Conservation (phyloP, 2,113 vertebrate genomes). For the Corydoras sp. region DNA sequence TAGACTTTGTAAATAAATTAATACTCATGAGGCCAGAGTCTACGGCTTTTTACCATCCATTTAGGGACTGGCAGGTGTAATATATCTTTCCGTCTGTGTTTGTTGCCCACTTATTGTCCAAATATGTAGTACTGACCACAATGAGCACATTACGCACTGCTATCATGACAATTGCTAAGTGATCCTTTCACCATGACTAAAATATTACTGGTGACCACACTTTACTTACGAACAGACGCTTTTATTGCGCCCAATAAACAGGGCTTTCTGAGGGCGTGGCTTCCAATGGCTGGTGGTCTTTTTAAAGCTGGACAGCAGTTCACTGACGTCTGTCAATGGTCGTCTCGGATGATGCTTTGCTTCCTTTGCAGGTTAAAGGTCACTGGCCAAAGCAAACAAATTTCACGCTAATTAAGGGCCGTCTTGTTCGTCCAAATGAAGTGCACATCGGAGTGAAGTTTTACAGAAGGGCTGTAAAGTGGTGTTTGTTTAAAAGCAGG, state of each 20-base stretch:
- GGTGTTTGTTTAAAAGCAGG: constrained; percentile 27
- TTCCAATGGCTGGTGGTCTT: constrained; percentile 51
- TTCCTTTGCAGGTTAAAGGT: constrained; percentile 67
- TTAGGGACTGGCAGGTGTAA: too few relatives aligned
- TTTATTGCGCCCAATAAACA: constrained; percentile 73
- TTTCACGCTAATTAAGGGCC: constrained; percentile 70
- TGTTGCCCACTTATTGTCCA: too few relatives aligned
- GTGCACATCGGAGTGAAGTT: constrained; percentile 61
- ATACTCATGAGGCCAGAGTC: too few relatives aligned
- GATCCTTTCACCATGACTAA: constrained; percentile 22
- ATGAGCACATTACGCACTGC: constrained; percentile 18
- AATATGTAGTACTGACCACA: constrained; percentile 1
- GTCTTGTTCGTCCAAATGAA: constrained; percentile 49
- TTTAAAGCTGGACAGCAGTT: constrained; percentile 78
- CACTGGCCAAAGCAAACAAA: constrained; percentile 78
- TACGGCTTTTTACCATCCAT: too few relatives aligned
- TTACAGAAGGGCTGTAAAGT: constrained; percentile 51
- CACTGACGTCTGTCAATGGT: constrained; percentile 78
- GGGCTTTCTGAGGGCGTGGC: constrained; percentile 66
- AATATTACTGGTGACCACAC: constrained; percentile 28
- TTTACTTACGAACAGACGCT: constrained; percentile 53
- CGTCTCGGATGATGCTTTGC: constrained; percentile 63
- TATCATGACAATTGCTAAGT: constrained; percentile 29
- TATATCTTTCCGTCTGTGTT: too few relatives aligned
- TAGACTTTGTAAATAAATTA: too few relatives aligned